Evolutionary conservation across 2,888 invertebrate genomes (phyloP), one percentile per base, ranked within the genome.

Genomic region (Galerucella pusilla): DNA sequence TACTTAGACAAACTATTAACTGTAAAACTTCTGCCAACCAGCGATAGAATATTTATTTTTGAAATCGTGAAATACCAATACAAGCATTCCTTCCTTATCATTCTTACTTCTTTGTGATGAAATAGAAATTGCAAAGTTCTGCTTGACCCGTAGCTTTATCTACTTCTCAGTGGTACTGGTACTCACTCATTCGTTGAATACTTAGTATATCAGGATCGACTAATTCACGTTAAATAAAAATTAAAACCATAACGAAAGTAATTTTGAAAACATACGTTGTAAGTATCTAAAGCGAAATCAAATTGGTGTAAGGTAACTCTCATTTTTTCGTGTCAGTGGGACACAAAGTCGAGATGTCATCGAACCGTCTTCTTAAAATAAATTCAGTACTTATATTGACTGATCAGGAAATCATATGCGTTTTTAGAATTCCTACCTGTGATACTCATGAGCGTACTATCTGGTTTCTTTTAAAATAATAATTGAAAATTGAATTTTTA

Each of bases 281-380:
- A 52, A 5, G 52, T 52, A n/a, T n/a, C n/a, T 52, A n/a, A 52
- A n/a, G 2, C 52, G 52, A 52, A 52, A 52, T n/a, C 52, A 14
- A 52, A 52, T 52, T n/a, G 11, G 0, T 14, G 14, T 49, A 57
- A 57, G 11, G 46, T 12, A 61, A 49, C 49, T 64, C 52, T 54
- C 64, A 54, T 20, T 63, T 70, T 70, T 64, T 35, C 45, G 64
- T 70, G 70, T 70, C 70, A 70, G 70, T 70, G 35, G 70, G 64
- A 42, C 70, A 61, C 52, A 61, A 46, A 63, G 67, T 35, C 28
- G 12, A 25, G 5, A 35, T 28, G 70, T 70, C 70, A 42, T 20
- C 12, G 70, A 70, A 70, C 70, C 42, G 42, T 46, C 42, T 60
- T 69, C 60, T 69, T 49, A 57, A 68, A 68, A 68, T 68, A 52